Conservation (phyloP, 1,140 invertebrate species). For the Globodera ellingtonae region DNA sequence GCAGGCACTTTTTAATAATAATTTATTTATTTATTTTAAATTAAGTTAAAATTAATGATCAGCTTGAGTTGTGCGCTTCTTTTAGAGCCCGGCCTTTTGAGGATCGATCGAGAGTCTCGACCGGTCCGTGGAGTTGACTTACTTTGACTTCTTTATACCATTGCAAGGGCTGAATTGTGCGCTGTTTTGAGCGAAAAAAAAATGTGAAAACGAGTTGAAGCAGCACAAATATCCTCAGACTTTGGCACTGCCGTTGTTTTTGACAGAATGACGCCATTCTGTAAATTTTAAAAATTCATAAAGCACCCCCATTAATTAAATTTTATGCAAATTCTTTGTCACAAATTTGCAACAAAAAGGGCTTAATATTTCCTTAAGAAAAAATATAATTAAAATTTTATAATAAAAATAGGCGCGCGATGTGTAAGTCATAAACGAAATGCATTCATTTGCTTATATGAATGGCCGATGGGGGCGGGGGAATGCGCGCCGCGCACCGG, state of each 20-base stretch:
- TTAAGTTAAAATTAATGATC: not conserved
- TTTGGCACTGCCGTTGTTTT: not conserved
- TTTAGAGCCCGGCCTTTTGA: not conserved
- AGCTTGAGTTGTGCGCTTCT: not conserved
- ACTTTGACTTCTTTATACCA: constrained; percentile 23
- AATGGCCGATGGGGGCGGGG: too few relatives aligned
- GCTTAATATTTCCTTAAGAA: too few relatives aligned
- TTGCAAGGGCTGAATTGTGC: constrained; percentile 46
- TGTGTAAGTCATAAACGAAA: too few relatives aligned
- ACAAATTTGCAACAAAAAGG: too few relatives aligned
- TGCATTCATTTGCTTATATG: too few relatives aligned
- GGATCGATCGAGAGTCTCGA: not conserved
- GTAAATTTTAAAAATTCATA: too few relatives aligned
- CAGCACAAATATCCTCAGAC: not conserved
- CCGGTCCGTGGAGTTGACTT: not conserved
- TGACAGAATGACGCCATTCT: not conserved
- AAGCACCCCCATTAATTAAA: too few relatives aligned
- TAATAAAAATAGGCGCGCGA: too few relatives aligned
- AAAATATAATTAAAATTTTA: too few relatives aligned
- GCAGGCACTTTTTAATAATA: constrained; percentile 49
- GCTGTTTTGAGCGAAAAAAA: not conserved
- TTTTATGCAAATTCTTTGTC: too few relatives aligned
- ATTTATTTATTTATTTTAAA: constrained; percentile 17
- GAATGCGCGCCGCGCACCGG: too few relatives aligned
- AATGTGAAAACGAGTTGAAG: constrained; percentile 5